Evolutionary conservation across 35 echinoderm and acorn worm species (phyloP), one percentile per base, ranked within the genome.

Genomic region (Apostichopus parvimensis): DNA sequence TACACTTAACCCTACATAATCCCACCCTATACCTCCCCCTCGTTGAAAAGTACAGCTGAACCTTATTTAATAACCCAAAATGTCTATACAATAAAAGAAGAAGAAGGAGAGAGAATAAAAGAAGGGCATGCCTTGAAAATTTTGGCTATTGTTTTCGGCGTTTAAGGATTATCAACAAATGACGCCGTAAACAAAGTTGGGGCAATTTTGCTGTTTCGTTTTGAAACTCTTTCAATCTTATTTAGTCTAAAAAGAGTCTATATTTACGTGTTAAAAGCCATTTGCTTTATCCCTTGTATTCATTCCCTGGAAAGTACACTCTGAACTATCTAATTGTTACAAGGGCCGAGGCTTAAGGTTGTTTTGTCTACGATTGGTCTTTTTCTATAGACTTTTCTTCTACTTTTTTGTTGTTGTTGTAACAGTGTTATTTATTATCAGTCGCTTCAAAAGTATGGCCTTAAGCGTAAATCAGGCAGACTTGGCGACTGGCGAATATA

Each of bases 11-110:
- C 81, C 81, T 80, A 54, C 4, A 84, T 58, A 9, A 25, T n/a
- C 81, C 54, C 54, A 45, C 34, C 34, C 34, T 45, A 45, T 45
- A 45, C 34, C 71, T 61, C 71, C n/a, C 4, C 71, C 1, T 75
- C 7, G 6, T 75, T n/a, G n/a, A 84, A 84, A 84, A 84, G 81
- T 84, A 84, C 81, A 84, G 81, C 53, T 60, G 57, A 56, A 25
- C 57, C 53, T 84, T 45, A 45, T 45, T 45, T 45, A 45, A 45
- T 45, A 45, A 45, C 3, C 34, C 34, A 45, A 45, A 45, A 2
- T 68, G 64, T 68, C 64, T 45, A 68, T 68, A 14, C 64, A 68
- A 68, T 8, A 68, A 18, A 68, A 68, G 18, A 68, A 14, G 18
- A 68, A 68, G 9, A 66, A 66, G 34, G 34, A 66, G 9, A 66